Conservation (phyloP, 2,113 vertebrate genomes). For the Fulica atra region DNA sequence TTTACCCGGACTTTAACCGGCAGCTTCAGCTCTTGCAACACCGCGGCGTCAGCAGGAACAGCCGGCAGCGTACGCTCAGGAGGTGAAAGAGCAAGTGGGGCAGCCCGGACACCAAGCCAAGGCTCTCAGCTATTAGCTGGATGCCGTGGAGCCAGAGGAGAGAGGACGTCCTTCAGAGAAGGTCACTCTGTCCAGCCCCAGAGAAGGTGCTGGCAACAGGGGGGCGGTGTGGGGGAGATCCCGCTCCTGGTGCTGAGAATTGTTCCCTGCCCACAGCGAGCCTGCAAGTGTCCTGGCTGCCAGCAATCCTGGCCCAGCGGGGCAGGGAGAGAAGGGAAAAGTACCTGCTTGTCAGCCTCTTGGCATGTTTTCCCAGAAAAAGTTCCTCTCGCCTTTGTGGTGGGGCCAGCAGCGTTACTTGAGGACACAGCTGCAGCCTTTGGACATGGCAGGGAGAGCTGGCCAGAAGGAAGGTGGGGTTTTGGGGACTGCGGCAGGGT, state of each 20-base stretch:
- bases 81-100: slow-evolving; percentile 3
- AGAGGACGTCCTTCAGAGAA: not conserved
- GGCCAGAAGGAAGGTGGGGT: not conserved
- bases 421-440: fast-evolving
- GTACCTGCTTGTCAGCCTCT: not conserved
- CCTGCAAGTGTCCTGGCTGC: not conserved
- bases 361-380: not conserved
- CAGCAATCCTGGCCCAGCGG: not conserved
- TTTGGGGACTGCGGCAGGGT: not conserved
- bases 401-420: not conserved
- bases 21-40: slow-evolving; percentile 48
- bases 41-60: not conserved
- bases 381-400: fast-evolving
- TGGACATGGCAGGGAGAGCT: not conserved
- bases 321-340: not conserved
- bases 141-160: not conserved
- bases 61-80: not conserved
- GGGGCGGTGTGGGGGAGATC: not conserved
- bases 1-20: slow-evolving; percentile 57
- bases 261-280: not conserved
- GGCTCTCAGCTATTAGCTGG: not conserved
- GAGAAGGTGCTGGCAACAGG: not conserved
- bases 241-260: not conserved
- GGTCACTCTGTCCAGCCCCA: not conserved
- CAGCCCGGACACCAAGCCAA: not conserved